Base-by-base conservation (phyloP, 2,797 vertebrate species). In the Phylloscopus collybita region DNA sequence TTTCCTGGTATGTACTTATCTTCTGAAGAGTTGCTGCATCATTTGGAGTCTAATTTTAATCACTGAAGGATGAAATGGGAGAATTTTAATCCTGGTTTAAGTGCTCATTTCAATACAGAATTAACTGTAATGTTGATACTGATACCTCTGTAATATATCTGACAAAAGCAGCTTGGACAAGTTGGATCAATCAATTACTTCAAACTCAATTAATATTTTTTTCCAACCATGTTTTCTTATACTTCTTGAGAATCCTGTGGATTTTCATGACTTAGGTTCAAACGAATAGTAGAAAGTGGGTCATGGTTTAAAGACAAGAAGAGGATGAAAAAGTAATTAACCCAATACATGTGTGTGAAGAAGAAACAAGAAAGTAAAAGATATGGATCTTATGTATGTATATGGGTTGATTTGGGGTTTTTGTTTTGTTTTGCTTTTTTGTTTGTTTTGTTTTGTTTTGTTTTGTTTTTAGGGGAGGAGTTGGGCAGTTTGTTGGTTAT, bases 31-130 rank as follows among this genome's bases (percentile, higher is more conserved):
- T 80, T 86, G 26, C 44, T 89, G 12, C 65, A 91, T 96, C 90
- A 74, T 67, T 87, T 88, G 38, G 19, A 95, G 44, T 54, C 57
- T 93, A 87, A 91, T 95, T 93, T 95, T 92, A 95, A 92, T 91
- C 86, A 91, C 45, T 1, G 23, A 80, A 94, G 71, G 47, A 85
- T 96, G 86, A 95, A 94, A 93, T 90, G 44, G 50, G 30, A 92
- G 75, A 96, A 92, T 92, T 93, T 92, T 82, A 92, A 90, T 95
- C 83, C 61, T 91, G 25, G 61, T 88, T 80, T 72, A 89, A 80
- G 81, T 78, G 61, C 2, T 13, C 25, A 67, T 82, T 67, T 93
- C 57, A 65, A 22, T 85, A 47, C 29, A 64, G 30, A 5, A 62
- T 87, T 89, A 94, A 61, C 64, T 82, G n/a, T 53, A 18, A 19